Base-by-base conservation (phyloP, 2,113 vertebrate species). In the Cyprinodon variegatus region DNA sequence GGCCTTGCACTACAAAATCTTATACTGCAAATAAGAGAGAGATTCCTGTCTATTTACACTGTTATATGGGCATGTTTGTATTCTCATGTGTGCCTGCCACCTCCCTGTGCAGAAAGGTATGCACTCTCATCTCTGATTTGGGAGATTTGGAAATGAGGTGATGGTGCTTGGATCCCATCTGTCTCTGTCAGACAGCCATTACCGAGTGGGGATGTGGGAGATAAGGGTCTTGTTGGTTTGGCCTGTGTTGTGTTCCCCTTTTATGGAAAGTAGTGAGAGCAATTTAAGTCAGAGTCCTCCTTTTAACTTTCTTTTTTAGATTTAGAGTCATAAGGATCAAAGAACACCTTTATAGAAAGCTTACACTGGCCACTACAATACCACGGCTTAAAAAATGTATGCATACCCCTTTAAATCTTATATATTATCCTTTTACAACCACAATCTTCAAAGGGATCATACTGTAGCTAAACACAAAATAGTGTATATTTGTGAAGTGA, bases 111-210 rank as follows among this genome's bases (percentile, higher is more conserved):
- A 22, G 50, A 68, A 61, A 67, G 73, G 70, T 13, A 17, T 78
- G 46, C 60, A 48, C 75, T 84, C 46, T 74, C 74, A 63, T 80
- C 57, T 17, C 38, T 36, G 74, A 68, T 57, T 78, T 61, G 72
- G 62, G 68, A 68, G 79, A 88, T 78, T 76, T 75, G 63, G 72
- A 48, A 75, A 72, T 72, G 72, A 76, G 74, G 67, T 69, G 57
- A 60, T 43, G 74, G 65, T 63, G 66, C 65, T 63, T 20, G 78
- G 65, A 72, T 81, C 60, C 62, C 77, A 91, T 92, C 90, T 77
- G 81, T 93, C 83, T 87, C 76, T 79, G 80, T 90, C 88, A 84
- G 83, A 85, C 80, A 64, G 79, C 85, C 90, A 90, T 92, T 90
- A 88, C 69, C 72, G 76, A 29, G 39, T 72, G 46, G 7, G 41